Evolutionary conservation across 2,888 invertebrate species (phyloP).

Genomic region (Cheilosia scutellata): DNA sequence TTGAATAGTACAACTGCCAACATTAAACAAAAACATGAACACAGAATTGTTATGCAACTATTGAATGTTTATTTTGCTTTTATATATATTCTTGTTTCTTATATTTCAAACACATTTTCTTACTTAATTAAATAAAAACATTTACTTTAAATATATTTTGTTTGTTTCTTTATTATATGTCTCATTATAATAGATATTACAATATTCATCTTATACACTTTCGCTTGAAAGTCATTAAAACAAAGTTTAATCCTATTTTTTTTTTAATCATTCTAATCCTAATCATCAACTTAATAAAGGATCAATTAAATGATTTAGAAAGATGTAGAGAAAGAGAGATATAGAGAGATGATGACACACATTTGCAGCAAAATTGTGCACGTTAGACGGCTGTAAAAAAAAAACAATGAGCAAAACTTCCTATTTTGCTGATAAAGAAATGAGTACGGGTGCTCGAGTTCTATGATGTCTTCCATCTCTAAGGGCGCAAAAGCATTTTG

Average conservation of each 20-base stretch:
- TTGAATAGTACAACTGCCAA: neutral
- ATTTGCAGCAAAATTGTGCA: slow-evolving; percentile 37
- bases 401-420: neutral
- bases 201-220: slow-evolving; percentile 19
- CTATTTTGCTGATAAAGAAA: slow-evolving; percentile 17
- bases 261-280: slow-evolving; percentile 7
- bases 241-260: slow-evolving; percentile 13
- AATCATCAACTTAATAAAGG: slow-evolving; percentile 32
- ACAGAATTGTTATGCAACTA: slow-evolving; percentile 55
- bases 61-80: slow-evolving; percentile 61
- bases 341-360: slow-evolving; percentile 13
- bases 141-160: slow-evolving; percentile 72
- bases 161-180: slow-evolving; percentile 34
- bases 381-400: slow-evolving; percentile 37
- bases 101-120: slow-evolving; percentile 70
- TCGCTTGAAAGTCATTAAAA: slow-evolving; percentile 29
- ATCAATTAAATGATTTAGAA: slow-evolving; percentile 25
- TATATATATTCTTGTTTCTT: slow-evolving; percentile 45
- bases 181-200: slow-evolving; percentile 55
- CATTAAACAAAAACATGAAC: slow-evolving; percentile 2
- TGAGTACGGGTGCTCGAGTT: slow-evolving; percentile 6
- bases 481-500: slow-evolving; percentile 52
- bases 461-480: slow-evolving; percentile 46
- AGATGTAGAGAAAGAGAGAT: neutral
- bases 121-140: slow-evolving; percentile 74